These are phyloP conservation scores for Glomeris marginata DNA, from an alignment of 2,888 invertebrate genomes.

Conservation along the genomic window DNA sequence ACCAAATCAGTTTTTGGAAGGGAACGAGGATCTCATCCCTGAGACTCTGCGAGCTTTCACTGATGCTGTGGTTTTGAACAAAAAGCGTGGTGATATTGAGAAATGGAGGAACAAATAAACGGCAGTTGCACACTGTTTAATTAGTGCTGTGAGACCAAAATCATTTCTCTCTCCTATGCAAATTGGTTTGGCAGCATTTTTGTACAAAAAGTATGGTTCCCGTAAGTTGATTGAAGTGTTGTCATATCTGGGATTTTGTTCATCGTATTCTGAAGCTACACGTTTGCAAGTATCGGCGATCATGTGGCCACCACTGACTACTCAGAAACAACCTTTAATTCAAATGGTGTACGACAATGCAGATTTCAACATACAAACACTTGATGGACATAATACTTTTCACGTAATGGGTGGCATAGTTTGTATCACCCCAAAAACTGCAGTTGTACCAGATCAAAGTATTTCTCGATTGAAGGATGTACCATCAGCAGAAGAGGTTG, in stretches of 20 bases:
- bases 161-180: too few relatives aligned
- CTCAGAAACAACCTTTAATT: not conserved
- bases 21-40: not conserved
- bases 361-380: conserved; percentile 18
- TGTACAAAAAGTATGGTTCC: too few relatives aligned
- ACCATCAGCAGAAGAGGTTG: too few relatives aligned
- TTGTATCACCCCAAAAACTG: conserved; percentile 15
- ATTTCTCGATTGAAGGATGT: not conserved
- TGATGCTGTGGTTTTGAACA: not conserved
- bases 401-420: conserved; percentile 20
- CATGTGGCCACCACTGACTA: not conserved
- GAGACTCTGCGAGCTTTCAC: not conserved
- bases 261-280: not conserved
- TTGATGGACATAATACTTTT: conserved; percentile 19
- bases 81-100: not conserved
- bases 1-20: not conserved
- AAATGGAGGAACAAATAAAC: not conserved
- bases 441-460: not conserved
- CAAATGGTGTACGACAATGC: conserved; percentile 20
- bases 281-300: not conserved
- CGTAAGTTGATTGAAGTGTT: too few relatives aligned
- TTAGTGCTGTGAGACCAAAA: too few relatives aligned
- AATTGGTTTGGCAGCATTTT: too few relatives aligned
- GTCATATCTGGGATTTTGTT: too few relatives aligned
- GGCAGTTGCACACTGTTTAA: too few relatives aligned